Evolutionary conservation across 1,140 invertebrate genomes (phyloP), one percentile per base, ranked within the genome.

Genomic region (Bombus ignitus): DNA sequence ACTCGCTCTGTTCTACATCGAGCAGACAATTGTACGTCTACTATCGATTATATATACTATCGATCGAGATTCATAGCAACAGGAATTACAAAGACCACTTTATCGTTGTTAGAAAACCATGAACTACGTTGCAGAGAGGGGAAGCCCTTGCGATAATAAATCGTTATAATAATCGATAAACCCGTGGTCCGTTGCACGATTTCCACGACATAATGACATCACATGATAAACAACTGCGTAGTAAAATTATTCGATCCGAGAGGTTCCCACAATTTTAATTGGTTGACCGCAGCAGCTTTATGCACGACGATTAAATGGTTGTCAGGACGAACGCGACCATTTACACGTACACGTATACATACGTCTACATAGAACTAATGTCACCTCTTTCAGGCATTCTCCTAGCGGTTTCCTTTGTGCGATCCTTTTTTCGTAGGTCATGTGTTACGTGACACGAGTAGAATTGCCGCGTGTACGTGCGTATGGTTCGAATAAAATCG

Each of bases 291-390:
- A 89, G 89, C 87, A 89, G 88, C 78, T 86, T 86, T 89, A 70
- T 44, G 75, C 57, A 32, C 35, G 32, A 53, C 88, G 86, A 89
- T 90, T 89, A 87, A 89, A 71, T 81, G 83, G 83, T 78, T 92
- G 91, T 89, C 92, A 89, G 74, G 85, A 86, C 87, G 86, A 71
- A 59, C 57, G 65, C 70, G 80, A 13, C 28, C 28, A 62, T 62
- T 88, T 91, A 68, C 32, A 6, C 66, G 1, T 68, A 18, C n/a
- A 65, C 35, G 2, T 13, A 28, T 42, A 13, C 37, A 42, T 18
- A 9, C 53, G 53, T 39, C 25, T 35, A 47, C 32, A 80, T 15
- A 89, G 86, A 89, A 92, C 92, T 91, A 93, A 87, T 87, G 83
- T 68, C 62, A 73, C 86, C 88, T 91, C 88, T 89, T 90, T 83